Evolutionary conservation across 2,113 vertebrate genomes (phyloP), one percentile per base, ranked within the genome.

Genomic region (Pterocles gutturalis): DNA sequence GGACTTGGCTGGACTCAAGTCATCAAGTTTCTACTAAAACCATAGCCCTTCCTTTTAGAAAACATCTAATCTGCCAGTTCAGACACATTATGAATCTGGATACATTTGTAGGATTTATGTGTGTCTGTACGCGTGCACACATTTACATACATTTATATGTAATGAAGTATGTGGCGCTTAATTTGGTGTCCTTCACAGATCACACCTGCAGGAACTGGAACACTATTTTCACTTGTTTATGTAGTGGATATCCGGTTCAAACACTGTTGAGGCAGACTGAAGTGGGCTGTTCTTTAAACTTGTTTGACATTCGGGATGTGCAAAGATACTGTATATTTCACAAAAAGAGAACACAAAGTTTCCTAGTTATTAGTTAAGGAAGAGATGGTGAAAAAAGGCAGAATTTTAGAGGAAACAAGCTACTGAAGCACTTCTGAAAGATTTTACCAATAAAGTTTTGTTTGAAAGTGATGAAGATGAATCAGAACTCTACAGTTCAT

Each of bases 331-430:
- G 79, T 28, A 1, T 41, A 46, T 43, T 86, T 92, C 22, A 53
- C 0, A 2, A 58, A 62, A 85, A 53, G 24, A 83, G 51, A 87
- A 85, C 16, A 83, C 38, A 22, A 69, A 13, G 22, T 25, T 90
- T 89, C 77, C n/a, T 53, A 51, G 48, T 61, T 83, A 45, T 10
- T 45, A 69, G 14, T 75, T 84, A 95, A 58, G 72, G 83, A 90
- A 49, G 8, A 62, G 41, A 54, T 33, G 45, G 77, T 41, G 65
- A 29, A 62, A 85, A 75, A 77, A 45, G 61, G 51, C 36, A 83
- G 66, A 83, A 43, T 70, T 83, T 90, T 13, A 75, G 43, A 86
- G 60, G 76, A 83, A 89, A 73, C 11, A 58, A 77, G 58, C 51
- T 57, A 64, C 48, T 33, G 64, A 80, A 78, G 67, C 65, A 64